Base-by-base conservation (phyloP, 30 jellyfish, hydroid and myxozoan species). In the Chrysaora quinquecirrha region DNA sequence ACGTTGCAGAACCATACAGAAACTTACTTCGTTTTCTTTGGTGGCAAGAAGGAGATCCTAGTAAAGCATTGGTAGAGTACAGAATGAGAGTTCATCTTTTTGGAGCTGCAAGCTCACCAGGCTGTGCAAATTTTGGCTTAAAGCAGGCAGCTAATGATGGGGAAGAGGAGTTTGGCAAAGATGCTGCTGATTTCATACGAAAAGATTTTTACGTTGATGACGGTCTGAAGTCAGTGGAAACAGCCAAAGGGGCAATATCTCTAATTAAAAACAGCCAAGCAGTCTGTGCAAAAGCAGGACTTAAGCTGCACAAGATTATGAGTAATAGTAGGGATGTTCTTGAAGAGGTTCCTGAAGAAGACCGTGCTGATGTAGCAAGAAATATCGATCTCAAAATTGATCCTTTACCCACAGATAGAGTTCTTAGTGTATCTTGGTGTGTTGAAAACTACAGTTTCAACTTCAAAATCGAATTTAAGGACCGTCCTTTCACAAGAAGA, bases 351-450 rank as follows among this genome's bases (percentile, higher is more conserved):
- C 71, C 89, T 2, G 48, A 1, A 2, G 84, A 60, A 7, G 82
- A 30, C 22, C 71, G 1, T 7, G 56, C 83, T 20, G 63, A 64
- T 56, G 71, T 3, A 19, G 71, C 50, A 18, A 72, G 50, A 72
- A 29, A 72, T n/a, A 47, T 38, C 7, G 84, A 72, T 46, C 50
- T 72, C 10, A 46, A 47, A 16, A 34, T 49, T 23, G 84, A 72
- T 29, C 48, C 72, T 3, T 29, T 72, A 14, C 84, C 84, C 28
- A 49, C 30, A 21, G 84, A 72, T n/a, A 38, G 84, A 64, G 75
- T 62, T 9, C 90, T 65, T 38, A 63, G 84, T n/a, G 84, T 78
- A 23, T 30, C 73, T 31, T 80, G 90, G 90, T 80, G 84, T 32
- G 82, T 43, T 0, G 85, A 80, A 48, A 64, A 54, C 76, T 85